Base-by-base conservation (phyloP, 2,888 invertebrate genomes). In the Leptopilina myrica region DNA sequence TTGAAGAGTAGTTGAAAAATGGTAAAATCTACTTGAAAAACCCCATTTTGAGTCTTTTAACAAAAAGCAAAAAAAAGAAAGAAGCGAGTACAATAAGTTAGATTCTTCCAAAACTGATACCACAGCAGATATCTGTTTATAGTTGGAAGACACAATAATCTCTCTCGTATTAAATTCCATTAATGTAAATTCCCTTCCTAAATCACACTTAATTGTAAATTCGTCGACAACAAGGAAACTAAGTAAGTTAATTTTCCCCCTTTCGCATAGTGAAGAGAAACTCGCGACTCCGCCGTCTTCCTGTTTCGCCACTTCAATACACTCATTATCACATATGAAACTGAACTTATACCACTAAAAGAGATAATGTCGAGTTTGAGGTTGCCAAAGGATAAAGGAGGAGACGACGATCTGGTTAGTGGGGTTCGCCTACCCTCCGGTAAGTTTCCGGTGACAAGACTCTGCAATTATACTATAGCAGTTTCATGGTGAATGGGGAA, bases 391-490 rank as follows among this genome's bases (percentile, higher is more conserved):
- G 14, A 56, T 33, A 49, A 14, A n/a, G 53, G 53, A 77, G 66
- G 67, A 77, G 67, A 43, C 67, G 65, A 53, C 43, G 66, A 77
- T 59, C 66, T 77, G 77, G 77, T 77, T 77, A 64, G 56, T 14
- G 49, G 76, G 43, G 78, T 66, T 69, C 43, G 64, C 75, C 67
- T 67, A 64, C 66, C 66, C 46, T 20, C 49, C 14, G 46, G 62
- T 82, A 80, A 84, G 85, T 73, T 86, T 85, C 81, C 85, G 82
- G 85, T 88, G 90, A 89, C 89, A 89, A 90, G 90, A 86, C 85
- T 88, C 85, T 84, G 88, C 89, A 89, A 89, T 89, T 89, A 89
- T 89, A 85, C 85, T 80, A 80, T 49, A 49, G 85, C 84, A 84
- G 85, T 85, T 86, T 79, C 82, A 76, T 62, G 76, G 76, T 75